Percentiles rank a stretch among this genome's conserved stretches.
Conservation (phyloP, 2,888 invertebrate species). For the Apamea crenata region DNA sequence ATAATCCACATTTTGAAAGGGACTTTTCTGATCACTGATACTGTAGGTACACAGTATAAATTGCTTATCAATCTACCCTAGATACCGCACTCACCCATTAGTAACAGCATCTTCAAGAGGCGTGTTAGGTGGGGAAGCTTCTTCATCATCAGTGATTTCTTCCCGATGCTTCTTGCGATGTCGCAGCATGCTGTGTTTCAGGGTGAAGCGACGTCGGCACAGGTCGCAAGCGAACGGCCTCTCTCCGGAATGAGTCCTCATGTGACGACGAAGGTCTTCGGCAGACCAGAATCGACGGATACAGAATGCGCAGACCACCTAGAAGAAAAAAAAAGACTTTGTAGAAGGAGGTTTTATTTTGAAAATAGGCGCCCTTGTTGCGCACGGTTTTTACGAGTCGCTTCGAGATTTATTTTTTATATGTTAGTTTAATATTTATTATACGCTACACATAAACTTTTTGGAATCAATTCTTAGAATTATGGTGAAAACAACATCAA, state of each 20-base stretch:
- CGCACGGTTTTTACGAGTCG: background rate
- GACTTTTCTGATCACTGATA: background rate
- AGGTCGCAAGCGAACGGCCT: conserved; percentile 97
- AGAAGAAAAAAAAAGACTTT: conserved; percentile 49
- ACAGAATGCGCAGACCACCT: conserved; percentile 97
- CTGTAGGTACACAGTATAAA: background rate
- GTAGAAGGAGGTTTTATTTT: background rate
- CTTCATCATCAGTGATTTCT: conserved; percentile 90
- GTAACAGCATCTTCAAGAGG: conserved; percentile 81
- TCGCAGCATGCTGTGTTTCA: conserved; percentile 98
- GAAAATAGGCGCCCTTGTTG: background rate
- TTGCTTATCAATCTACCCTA: background rate
- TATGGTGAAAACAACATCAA: background rate
- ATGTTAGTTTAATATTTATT: background rate
- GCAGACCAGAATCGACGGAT: conserved; percentile 98
- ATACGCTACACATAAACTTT: background rate
- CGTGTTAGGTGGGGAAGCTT: conserved; percentile 85
- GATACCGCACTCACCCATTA: conserved; percentile 80
- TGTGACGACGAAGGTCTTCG: conserved; percentile 97
- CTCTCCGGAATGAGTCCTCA: conserved; percentile 98
- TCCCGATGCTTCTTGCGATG: conserved; percentile 96
- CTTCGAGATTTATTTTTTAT: background rate
- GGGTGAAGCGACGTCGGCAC: conserved; percentile 96
- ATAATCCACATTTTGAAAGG: background rate
- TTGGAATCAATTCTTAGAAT: background rate